Evolutionary conservation across 2,797 vertebrate species (phyloP).

Genomic region (Morus bassanus): DNA sequence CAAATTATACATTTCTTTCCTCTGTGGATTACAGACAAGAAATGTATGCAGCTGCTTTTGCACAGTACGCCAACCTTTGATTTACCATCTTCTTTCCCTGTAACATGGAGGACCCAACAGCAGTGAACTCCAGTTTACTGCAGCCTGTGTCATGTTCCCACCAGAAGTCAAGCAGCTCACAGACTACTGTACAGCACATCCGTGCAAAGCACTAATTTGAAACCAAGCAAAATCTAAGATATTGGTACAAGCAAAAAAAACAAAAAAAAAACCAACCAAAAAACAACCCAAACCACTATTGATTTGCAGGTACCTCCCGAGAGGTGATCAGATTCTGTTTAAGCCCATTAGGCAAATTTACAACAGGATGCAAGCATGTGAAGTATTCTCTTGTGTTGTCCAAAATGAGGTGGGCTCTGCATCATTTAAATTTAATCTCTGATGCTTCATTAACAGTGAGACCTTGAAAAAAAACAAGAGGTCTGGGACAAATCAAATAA

Average conservation of each 20-base stretch:
- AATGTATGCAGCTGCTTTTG: neutral
- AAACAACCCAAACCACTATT: neutral
- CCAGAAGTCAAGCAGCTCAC: neutral
- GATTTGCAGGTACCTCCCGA: neutral
- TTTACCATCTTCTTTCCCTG: neutral
- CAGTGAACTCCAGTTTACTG: neutral
- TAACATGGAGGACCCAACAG: neutral
- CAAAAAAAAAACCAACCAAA: neutral
- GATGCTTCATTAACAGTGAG: neutral
- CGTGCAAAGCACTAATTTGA: neutral
- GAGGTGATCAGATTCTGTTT: neutral
- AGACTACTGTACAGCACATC: neutral
- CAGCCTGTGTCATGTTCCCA: neutral
- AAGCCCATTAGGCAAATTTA: neutral
- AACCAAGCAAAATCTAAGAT: neutral
- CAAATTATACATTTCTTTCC: neutral
- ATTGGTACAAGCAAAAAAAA: neutral
- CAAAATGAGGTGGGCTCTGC: neutral
- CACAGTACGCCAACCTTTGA: neutral
- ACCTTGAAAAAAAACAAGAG: neutral
- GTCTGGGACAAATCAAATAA: neutral
- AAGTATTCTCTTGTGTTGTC: neutral
- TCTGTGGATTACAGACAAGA: neutral
- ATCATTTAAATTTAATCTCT: neutral
- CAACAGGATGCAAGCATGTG: neutral